Percentiles rank a stretch among this genome's conserved stretches.
These are phyloP conservation scores for Xerus inauris DNA, from an alignment of 2,113 vertebrate species.

Conservation along the genomic window DNA sequence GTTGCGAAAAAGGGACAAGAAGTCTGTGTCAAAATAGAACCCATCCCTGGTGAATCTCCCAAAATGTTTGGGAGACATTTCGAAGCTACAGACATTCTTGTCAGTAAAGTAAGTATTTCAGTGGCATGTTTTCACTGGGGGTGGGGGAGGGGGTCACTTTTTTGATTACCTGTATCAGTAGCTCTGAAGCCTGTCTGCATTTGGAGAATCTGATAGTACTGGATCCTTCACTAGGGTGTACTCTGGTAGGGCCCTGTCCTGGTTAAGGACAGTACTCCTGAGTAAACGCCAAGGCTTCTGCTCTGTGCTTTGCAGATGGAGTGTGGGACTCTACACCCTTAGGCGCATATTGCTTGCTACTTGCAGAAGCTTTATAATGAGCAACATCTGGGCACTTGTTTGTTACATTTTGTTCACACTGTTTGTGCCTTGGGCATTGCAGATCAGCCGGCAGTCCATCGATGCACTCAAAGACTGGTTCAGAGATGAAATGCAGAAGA, in stretches of 20 bases:
- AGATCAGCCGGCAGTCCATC: constrained; percentile 98
- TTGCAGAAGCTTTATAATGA: not conserved
- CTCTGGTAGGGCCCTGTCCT: not conserved
- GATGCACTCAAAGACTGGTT: constrained; percentile 99
- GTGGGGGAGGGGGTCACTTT: not conserved
- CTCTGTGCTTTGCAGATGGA: rapidly evolving
- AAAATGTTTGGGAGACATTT: constrained; percentile 99
- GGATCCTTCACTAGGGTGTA: no score
- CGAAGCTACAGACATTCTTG: constrained; percentile 96
- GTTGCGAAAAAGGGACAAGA: constrained; percentile 98
- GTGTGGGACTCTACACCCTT: not conserved
- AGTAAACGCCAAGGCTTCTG: not conserved
- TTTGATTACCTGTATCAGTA: not conserved
- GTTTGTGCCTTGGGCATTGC: constrained; percentile 68
- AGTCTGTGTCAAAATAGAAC: constrained; percentile 98
- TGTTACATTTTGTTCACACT: not conserved
- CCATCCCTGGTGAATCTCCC: constrained; percentile 97
- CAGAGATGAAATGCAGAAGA: constrained; percentile 98
- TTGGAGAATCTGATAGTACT: not conserved
- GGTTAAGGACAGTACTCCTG: not conserved
- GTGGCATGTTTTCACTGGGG: not conserved
- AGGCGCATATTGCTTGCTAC: not conserved
- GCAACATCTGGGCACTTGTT: not conserved
- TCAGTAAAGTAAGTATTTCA: constrained; percentile 93
- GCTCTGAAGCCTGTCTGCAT: not conserved